Evolutionary conservation across 2,113 vertebrate genomes (phyloP), one percentile per base, ranked within the genome.

Genomic region (Elgaria multicarinata): DNA sequence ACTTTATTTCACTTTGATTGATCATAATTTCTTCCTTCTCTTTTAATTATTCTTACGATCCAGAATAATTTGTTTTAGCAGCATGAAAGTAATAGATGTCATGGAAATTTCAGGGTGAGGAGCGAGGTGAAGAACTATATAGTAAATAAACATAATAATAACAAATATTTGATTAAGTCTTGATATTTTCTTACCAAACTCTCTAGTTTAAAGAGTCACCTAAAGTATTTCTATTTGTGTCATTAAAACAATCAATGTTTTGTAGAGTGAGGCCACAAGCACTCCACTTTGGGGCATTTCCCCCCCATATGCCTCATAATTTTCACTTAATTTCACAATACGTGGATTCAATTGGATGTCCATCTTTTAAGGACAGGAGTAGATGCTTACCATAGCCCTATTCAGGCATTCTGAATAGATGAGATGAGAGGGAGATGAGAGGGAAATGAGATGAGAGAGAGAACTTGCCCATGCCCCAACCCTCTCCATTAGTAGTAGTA

Each of bases 21-120:
- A 90, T 58, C 90, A 44, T 71, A 93, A 92, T 95, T 91, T 90
- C 62, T 90, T 87, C 85, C 50, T 36, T 90, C 58, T 95, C 55
- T 92, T 72, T 96, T 94, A 93, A 92, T 90, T 91, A 33, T 22
- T 91, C 67, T 95, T 94, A 86, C 91, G 88, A 94, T 95, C 36
- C 78, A 95, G 91, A 95, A 93, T 95, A 94, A 96, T 91, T 93
- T 95, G 62, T 89, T 93, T 94, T 90, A 90, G 92, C 92, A 83
- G 53, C 88, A 90, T 90, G 89, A 95, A 96, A 95, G 92, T 91
- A 94, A 94, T 72, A 91, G 92, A 95, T 42, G 42, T 66, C 0
- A 2, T 86, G 91, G 80, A 95, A 95, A 94, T 94, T 81, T 82
- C 55, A 74, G 76, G 4, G 4, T 1, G 22, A 42, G 7, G 10